Percentiles rank a stretch among this genome's conserved stretches.
Conservation (phyloP, 1,140 invertebrate genomes). For the Semibalanus balanoides region DNA sequence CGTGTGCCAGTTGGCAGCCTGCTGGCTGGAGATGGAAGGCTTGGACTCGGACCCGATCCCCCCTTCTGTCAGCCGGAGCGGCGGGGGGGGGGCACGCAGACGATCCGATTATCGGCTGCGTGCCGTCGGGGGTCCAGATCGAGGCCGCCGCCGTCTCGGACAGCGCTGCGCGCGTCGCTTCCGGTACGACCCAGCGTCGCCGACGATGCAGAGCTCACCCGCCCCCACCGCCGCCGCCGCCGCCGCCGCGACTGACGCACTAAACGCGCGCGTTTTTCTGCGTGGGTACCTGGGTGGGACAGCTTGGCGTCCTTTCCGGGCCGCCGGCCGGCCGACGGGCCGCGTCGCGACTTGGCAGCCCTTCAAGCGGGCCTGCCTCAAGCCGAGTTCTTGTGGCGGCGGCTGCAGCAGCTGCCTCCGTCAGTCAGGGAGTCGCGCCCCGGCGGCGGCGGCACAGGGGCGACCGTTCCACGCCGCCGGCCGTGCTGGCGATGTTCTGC, state of each 20-base stretch:
- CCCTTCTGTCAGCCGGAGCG: too few relatives aligned
- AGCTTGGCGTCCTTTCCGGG: background rate
- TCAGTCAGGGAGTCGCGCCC: background rate
- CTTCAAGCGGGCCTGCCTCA: slow-evolving; percentile 1
- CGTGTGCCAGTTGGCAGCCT: background rate
- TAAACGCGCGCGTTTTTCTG: background rate
- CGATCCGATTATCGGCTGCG: too few relatives aligned
- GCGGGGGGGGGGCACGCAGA: too few relatives aligned
- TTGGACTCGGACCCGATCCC: background rate
- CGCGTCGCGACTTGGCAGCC: background rate
- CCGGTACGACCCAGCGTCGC: background rate
- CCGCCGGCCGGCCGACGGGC: background rate
- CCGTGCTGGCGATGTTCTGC: too few relatives aligned
- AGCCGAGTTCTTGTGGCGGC: background rate
- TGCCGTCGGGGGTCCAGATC: too few relatives aligned
- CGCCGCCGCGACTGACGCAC: background rate
- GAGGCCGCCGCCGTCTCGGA: too few relatives aligned
- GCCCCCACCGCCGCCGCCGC: too few relatives aligned
- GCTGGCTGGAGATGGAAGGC: background rate
- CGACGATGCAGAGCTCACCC: too few relatives aligned
- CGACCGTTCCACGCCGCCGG: too few relatives aligned
- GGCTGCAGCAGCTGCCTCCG: background rate
- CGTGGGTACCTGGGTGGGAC: background rate
- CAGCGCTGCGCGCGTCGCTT: background rate
- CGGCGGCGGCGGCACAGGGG: too few relatives aligned